phyloP scores from a whole-genome alignment of 35 echinoderm and acorn worm species.

The Strongylocentrotus purpuratus region DNA sequence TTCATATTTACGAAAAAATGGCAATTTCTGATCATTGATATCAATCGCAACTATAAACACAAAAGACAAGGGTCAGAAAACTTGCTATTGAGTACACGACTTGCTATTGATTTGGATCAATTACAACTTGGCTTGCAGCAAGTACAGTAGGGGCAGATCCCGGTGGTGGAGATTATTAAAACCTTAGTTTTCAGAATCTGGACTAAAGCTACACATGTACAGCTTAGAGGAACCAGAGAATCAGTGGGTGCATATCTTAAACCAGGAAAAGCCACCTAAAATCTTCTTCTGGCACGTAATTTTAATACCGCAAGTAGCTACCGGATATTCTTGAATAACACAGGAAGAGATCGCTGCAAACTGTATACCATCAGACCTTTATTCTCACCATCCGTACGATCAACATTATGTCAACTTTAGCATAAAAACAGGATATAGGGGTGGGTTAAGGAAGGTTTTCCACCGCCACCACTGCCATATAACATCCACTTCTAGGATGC shows the following conservation, averaged over 20 bases:
- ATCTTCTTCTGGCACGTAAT: not conserved
- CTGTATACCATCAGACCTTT: not conserved
- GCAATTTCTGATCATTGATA: no score
- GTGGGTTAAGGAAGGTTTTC: not conserved
- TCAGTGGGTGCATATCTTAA: not conserved
- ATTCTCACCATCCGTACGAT: not conserved
- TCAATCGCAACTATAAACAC: no score
- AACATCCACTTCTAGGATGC: not conserved
- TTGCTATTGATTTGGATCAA: no score
- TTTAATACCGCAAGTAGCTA: not conserved
- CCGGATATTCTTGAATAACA: slow-evolving; percentile 4
- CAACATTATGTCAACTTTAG: slow-evolving; percentile 3
- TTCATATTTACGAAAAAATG: no score
- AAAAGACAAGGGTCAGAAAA: no score
- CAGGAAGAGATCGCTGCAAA: not conserved
- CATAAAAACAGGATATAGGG: not conserved
- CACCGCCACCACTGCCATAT: not conserved
- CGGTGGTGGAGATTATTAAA: no score
- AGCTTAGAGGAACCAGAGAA: no score
- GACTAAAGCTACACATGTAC: no score
- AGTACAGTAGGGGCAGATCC: no score
- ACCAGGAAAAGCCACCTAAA: not conserved
- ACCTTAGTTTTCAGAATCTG: no score
- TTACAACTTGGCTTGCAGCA: no score
- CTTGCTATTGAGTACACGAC: no score